Evolutionary conservation across 2,888 invertebrate species (phyloP), one percentile per base, ranked within the genome.

Genomic region (Apotomis turbidana): DNA sequence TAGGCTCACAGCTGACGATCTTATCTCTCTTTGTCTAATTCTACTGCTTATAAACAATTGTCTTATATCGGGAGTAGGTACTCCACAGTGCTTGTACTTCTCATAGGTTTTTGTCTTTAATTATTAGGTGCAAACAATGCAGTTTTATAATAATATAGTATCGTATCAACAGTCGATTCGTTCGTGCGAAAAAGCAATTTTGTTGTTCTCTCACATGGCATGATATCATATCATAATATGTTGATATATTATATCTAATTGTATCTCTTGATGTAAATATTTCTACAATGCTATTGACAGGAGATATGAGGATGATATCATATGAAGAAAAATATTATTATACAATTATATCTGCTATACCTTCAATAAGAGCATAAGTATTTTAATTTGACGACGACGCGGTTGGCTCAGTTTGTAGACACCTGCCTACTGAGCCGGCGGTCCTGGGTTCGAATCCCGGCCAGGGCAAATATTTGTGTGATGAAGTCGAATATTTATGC

Each of bases 81-180:
- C 41, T 10, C 38, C 12, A n/a, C 54, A 54, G 62, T 62, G 52
- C 51, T 10, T 44, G 63, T 3, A 38, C 12, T 64, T 64, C 64
- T 13, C 64, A 64, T n/a, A 64, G 64, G 54, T 54, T 54, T 58
- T 64, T 64, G 64, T 44, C 15, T 41, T 15, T 64, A 64, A 64
- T 44, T 64, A 54, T 41, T 64, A 55, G 54, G 15, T 55, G 12
- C 54, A 54, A 64, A 64, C 64, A 55, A 64, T 64, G 64, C 52
- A 27, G 54, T 54, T 64, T 55, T 64, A 54, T 64, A 55, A 64
- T 64, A 55, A 64, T 44, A 64, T 64, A 44, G 54, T 64, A 55
- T 44, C 15, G 15, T 64, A 64, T 64, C 64, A 44, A 15, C 27
- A 58, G 38, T n/a, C 36, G 12, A 5, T 6, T 8, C 15, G 46